Evolutionary conservation across 2,888 invertebrate species (phyloP), one percentile per base, ranked within the genome.

Genomic region (Gortyna flavago): DNA sequence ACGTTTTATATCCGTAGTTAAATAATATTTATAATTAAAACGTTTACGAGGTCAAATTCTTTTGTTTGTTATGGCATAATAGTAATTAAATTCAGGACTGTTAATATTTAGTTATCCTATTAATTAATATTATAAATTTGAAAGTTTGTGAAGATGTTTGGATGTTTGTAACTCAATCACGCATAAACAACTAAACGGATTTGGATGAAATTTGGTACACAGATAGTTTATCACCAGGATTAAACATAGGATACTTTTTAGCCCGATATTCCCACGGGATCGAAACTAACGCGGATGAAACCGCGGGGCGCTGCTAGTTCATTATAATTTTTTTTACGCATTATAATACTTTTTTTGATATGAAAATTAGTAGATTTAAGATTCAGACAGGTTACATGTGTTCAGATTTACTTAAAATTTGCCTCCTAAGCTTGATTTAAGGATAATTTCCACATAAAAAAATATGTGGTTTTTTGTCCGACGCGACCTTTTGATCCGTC

Each of bases 31-130:
- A 41, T 66, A 66, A 59, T 75, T 62, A 32, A 11, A 74, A 75
- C 29, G 41, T 57, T 70, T 67, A 78, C 68, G 71, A 67, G 83
- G 38, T 71, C 77, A 35, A 70, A 72, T 78, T 83, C 35, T 70
- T 71, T 77, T 54, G n/a, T 48, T 29, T 44, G 44, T n/a, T 29
- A 38, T 21, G 8, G 16, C 48, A 51, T 79, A 54, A 64, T 62
- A 38, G 16, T 62, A 59, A 59, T 67, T 73, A 48, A 66, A 66
- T 51, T 48, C 38, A 48, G 64, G 65, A 32, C 25, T 11, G 32
- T 62, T 35, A 32, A 18, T 66, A 9, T 11, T 62, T 32, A 21
- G 35, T 21, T 44, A 9, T n/a, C n/a, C n/a, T n/a, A n/a, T n/a
- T n/a, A n/a, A n/a, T n/a, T n/a, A n/a, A n/a, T n/a, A n/a, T n/a